These are phyloP conservation scores for Sylvicola cinctus DNA, from an alignment of 2,888 invertebrate species.

Conservation along the genomic window DNA sequence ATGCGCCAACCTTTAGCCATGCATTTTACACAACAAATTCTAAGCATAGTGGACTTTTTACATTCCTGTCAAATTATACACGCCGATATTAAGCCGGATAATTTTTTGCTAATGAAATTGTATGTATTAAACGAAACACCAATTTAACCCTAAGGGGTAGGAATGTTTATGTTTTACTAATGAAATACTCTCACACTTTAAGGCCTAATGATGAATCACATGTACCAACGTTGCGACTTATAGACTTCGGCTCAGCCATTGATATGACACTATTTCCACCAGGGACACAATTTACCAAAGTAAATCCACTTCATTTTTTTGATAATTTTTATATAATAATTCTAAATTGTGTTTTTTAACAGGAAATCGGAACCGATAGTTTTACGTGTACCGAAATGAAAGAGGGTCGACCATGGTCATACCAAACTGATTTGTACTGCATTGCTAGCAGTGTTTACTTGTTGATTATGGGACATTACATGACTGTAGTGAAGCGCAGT, in stretches of 20 bases:
- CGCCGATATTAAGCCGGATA: slow-evolving; percentile 92
- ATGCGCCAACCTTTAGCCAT: slow-evolving; percentile 57
- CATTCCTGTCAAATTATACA: slow-evolving; percentile 82
- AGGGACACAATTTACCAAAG: slow-evolving; percentile 53
- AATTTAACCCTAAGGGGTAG: slow-evolving; percentile 7
- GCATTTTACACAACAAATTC: slow-evolving; percentile 66
- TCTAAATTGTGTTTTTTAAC: not conserved
- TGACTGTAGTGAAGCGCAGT: slow-evolving; percentile 50
- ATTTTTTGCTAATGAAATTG: slow-evolving; percentile 65
- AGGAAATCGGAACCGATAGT: slow-evolving; percentile 59
- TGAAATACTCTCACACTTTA: slow-evolving; percentile 6
- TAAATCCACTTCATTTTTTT: too few relatives aligned
- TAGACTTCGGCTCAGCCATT: slow-evolving; percentile 89
- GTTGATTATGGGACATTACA: slow-evolving; percentile 74
- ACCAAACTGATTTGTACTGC: slow-evolving; percentile 85
- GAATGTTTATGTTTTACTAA: not conserved
- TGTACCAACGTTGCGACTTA: slow-evolving; percentile 59
- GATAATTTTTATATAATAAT: not conserved
- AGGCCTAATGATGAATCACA: slow-evolving; percentile 42
- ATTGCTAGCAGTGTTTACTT: slow-evolving; percentile 78
- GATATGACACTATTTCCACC: slow-evolving; percentile 77
- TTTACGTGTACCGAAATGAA: slow-evolving; percentile 85
- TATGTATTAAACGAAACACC: slow-evolving; percentile 30
- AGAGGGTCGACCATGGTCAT: slow-evolving; percentile 81
- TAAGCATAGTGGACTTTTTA: slow-evolving; percentile 64